Conservation (phyloP, 2,113 vertebrate genomes). For the Trematomus loennbergii region DNA sequence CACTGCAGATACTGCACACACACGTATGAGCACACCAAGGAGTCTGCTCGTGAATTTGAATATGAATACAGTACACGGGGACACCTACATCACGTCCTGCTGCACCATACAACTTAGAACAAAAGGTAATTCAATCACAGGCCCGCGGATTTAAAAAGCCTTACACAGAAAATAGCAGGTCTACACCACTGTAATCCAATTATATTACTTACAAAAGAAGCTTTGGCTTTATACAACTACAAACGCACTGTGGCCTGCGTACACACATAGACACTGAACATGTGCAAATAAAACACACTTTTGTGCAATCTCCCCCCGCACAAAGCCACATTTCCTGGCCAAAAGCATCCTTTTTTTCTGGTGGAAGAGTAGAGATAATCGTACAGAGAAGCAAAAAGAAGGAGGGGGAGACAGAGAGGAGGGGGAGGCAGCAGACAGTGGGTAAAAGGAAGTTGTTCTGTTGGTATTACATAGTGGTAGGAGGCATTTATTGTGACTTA, state of each 20-base stretch:
- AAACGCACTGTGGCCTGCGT: slow-evolving; percentile 17
- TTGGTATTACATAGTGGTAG: not conserved
- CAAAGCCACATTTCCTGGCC: slow-evolving; percentile 35
- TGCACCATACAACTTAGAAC: slow-evolving; percentile 44
- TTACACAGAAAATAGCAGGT: slow-evolving; percentile 37
- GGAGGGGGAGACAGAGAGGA: slow-evolving; percentile 7
- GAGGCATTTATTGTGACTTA: not conserved
- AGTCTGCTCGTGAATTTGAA: slow-evolving; percentile 32
- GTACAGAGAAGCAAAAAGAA: slow-evolving; percentile 21
- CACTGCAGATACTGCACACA: slow-evolving; percentile 27
- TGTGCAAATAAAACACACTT: slow-evolving; percentile 37
- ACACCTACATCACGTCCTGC: slow-evolving; percentile 22
- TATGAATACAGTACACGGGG: slow-evolving; percentile 30
- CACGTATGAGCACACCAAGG: slow-evolving; percentile 4
- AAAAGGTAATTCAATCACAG: slow-evolving; percentile 64
- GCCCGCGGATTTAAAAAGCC: slow-evolving; percentile 49
- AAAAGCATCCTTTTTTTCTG: slow-evolving; percentile 41
- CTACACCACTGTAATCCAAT: slow-evolving; percentile 63
- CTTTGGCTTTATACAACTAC: slow-evolving; percentile 20
- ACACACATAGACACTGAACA: slow-evolving; percentile 17
- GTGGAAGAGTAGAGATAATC: slow-evolving; percentile 50
- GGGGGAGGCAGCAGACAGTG: not conserved
- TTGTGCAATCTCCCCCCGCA: slow-evolving; percentile 34
- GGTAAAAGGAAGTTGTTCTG: slow-evolving; percentile 12
- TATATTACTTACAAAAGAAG: slow-evolving; percentile 54